phyloP scores from a whole-genome alignment of 2,113 vertebrate genomes.

The Fulica atra region DNA sequence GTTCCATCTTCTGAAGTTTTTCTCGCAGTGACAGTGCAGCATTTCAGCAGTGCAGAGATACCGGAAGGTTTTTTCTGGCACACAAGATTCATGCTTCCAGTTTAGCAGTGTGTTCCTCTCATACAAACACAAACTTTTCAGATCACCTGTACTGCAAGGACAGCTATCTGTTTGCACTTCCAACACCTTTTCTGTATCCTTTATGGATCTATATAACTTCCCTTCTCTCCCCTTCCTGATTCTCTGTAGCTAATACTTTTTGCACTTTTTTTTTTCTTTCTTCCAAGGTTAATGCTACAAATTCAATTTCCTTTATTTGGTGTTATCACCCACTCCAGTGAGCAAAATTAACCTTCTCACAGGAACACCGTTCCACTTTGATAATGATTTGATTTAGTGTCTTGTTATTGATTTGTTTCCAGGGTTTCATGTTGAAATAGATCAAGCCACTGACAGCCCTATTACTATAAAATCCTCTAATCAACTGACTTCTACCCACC shows the following conservation, averaged over 20 bases:
- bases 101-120: neutral
- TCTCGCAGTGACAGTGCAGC: neutral
- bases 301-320: slow-evolving; percentile 51
- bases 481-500: slow-evolving; percentile 32
- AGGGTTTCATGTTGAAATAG: slow-evolving; percentile 66
- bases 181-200: neutral
- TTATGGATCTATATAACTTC: neutral
- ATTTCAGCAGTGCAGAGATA: neutral
- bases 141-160: neutral
- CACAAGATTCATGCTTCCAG: neutral
- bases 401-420: slow-evolving; percentile 73
- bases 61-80: neutral
- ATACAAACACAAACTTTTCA: neutral
- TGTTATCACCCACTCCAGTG: slow-evolving; percentile 49
- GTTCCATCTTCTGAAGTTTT: neutral
- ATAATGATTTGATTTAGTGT: slow-evolving; percentile 72
- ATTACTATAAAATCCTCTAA: slow-evolving; percentile 63
- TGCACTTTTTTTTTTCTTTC: neutral
- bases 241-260: neutral
- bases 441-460: slow-evolving; percentile 71
- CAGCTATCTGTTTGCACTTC: neutral
- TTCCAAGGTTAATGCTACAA: slow-evolving; percentile 39
- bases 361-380: slow-evolving; percentile 48
- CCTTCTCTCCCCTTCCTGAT: neutral
- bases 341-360: slow-evolving; percentile 69